Evolutionary conservation across 2,113 vertebrate species (phyloP), one percentile per base, ranked within the genome.

Genomic region (Excalfactoria chinensis): DNA sequence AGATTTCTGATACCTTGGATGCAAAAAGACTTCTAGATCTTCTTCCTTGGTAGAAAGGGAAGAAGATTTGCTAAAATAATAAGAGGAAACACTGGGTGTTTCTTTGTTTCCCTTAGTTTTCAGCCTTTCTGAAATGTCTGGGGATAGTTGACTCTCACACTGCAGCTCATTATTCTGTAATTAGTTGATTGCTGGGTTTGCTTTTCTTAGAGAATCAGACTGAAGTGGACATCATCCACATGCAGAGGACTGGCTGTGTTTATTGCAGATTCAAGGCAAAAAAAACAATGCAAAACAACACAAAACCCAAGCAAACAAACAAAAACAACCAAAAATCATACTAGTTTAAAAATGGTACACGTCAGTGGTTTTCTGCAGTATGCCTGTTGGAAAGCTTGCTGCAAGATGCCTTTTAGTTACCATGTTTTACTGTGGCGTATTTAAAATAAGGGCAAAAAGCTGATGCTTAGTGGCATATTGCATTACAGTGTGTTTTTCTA

Each of bases 171-270:
- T 62, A 21, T 19, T 78, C 44, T 0, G 0, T 83, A 48, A 40
- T 66, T 55, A 88, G 58, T 70, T 62, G 46, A 43, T 69, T 71
- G 44, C 15, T 83, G 0, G 0, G 6, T 55, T 59, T 32, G 41
- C 80, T 88, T 77, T 26, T 23, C 32, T 46, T 11, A 8, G 23
- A 80, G 35, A 63, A 63, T 64, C 30, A 60, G 43, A 49, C 0
- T 0, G 44, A 32, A 84, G 40, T 16, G 0, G 0, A 73, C 22
- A 6, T 53, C 9, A 17, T 77, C 44, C 13, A 7, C n/a, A 59
- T 13, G 34, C 43, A 44, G 71, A 63, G 43, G 68, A 49, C 17
- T 11, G 44, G 32, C 46, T 60, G 30, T 92, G n/a, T 72, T 35
- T 35, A 5, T 71, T 48, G 68, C 63, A 59, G 40, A 56, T 2